Percentiles rank a stretch among this genome's conserved stretches.
Conservation (phyloP, 2,797 vertebrate genomes). For the Salarias fasciatus region DNA sequence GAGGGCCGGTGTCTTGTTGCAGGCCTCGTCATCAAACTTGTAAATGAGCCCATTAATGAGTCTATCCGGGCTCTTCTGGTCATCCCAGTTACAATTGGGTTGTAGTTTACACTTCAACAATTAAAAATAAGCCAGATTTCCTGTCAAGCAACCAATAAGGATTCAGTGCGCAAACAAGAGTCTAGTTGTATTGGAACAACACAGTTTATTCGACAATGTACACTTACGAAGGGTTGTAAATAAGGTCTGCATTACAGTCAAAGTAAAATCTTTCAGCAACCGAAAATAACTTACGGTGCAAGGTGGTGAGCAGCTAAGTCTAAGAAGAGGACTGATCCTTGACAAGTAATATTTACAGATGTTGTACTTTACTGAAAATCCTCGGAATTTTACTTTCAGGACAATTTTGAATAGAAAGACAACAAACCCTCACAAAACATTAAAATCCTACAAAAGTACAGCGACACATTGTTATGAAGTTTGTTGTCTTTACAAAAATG, state of each 20-base stretch:
- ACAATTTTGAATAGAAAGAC: constrained; percentile 45
- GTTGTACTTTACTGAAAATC: constrained; percentile 26
- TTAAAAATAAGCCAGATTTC: no score
- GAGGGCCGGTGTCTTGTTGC: no score
- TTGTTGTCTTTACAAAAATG: constrained; percentile 57
- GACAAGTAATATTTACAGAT: constrained; percentile 58
- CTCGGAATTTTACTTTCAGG: constrained; percentile 49
- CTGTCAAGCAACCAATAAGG: no score
- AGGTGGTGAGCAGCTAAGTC: constrained; percentile 31
- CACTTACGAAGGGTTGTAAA: constrained; percentile 58
- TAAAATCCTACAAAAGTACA: constrained; percentile 66
- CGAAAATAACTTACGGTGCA: constrained; percentile 8
- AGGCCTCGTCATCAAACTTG: no score
- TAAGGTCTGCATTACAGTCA: constrained; percentile 48
- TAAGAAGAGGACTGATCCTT: constrained; percentile 35
- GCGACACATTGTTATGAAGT: constrained; percentile 64
- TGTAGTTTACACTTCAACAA: no score
- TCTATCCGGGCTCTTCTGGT: no score
- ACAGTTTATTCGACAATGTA: constrained; percentile 70
- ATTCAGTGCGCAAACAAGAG: no score
- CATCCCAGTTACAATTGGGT: no score
- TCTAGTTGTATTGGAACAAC: constrained; percentile 81
- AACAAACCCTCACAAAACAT: constrained; percentile 18
- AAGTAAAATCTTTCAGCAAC: constrained; percentile 46
- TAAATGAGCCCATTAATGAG: no score